A percentile compares a stretch with the other conserved stretches of the same genome.
These are phyloP conservation scores for Zophobas morio DNA, from an alignment of 1,140 invertebrate genomes.

Conservation along the genomic window DNA sequence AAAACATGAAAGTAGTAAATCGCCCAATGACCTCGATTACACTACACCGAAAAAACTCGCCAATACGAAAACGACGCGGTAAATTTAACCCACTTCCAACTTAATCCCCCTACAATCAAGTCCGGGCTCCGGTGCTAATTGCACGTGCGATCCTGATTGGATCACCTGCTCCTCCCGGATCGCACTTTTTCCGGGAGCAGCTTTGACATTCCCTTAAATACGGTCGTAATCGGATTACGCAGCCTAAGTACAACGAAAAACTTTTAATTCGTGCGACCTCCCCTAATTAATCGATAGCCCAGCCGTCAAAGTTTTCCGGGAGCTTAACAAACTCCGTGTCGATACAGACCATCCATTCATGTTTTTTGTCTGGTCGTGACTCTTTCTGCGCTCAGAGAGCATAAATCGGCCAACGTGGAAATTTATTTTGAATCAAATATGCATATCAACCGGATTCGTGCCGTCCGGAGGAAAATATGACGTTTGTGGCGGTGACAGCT, in stretches of 20 bases:
- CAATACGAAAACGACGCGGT: no score
- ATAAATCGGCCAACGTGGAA: neutral
- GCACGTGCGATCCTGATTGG: slow-evolving; percentile 10
- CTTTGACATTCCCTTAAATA: slow-evolving; percentile 25
- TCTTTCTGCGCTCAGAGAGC: neutral
- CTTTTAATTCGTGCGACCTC: slow-evolving; percentile 14
- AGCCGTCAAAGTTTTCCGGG: neutral
- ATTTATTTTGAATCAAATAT: slow-evolving; percentile 22
- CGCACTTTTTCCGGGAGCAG: slow-evolving; percentile 5
- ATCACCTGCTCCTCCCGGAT: slow-evolving; percentile 11
- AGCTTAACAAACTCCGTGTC: neutral
- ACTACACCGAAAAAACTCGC: no score
- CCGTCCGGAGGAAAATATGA: slow-evolving; percentile 16
- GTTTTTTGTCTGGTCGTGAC: neutral
- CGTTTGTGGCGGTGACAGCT: slow-evolving; percentile 1
- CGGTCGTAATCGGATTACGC: slow-evolving; percentile 10
- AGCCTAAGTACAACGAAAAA: slow-evolving; percentile 10
- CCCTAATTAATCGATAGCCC: slow-evolving; percentile 24
- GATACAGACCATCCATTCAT: neutral
- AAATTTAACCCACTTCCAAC: no score
- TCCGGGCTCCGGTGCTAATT: slow-evolving; percentile 12
- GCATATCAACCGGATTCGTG: slow-evolving; percentile 21
- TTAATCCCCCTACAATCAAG: no score
- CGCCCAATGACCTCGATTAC: no score
- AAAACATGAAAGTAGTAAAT: no score